Evolutionary conservation across 2,113 vertebrate genomes (phyloP).

Genomic region (Neomonachus schauinslandi): DNA sequence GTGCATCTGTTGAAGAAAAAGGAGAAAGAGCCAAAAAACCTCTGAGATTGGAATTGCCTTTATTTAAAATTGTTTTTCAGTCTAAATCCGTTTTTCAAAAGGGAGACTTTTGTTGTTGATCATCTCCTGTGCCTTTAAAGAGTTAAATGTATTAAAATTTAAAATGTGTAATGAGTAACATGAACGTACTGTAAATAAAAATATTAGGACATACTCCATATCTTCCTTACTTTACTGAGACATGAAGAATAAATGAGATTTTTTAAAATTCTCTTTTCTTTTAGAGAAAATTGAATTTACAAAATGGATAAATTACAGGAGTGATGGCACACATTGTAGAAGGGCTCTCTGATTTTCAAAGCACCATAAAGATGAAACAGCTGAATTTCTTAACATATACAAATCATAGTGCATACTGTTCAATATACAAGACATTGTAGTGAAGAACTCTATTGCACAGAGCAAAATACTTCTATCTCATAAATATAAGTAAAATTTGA

Average conservation of each 20-base stretch:
- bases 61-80: neutral
- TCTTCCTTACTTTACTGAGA: neutral
- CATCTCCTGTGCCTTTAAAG: neutral
- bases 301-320: neutral
- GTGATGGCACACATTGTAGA: neutral
- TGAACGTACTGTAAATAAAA: neutral
- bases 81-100: neutral
- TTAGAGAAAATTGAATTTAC: conserved; percentile 11
- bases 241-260: neutral
- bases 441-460: neutral
- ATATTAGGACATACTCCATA: neutral
- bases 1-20: neutral
- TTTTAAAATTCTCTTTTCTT: neutral
- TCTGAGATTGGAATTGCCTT: neutral
- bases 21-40: neutral
- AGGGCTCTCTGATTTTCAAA: neutral
- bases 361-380: neutral
- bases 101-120: neutral
- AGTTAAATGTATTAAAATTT: neutral
- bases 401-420: neutral
- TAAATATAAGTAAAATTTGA: conserved; percentile 1
- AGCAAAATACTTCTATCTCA: conserved; percentile 8
- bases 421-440: neutral
- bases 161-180: neutral
- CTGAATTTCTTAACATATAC: neutral